Base-by-base conservation (phyloP, 2,797 vertebrate genomes). In the Danio jaintianensis region DNA sequence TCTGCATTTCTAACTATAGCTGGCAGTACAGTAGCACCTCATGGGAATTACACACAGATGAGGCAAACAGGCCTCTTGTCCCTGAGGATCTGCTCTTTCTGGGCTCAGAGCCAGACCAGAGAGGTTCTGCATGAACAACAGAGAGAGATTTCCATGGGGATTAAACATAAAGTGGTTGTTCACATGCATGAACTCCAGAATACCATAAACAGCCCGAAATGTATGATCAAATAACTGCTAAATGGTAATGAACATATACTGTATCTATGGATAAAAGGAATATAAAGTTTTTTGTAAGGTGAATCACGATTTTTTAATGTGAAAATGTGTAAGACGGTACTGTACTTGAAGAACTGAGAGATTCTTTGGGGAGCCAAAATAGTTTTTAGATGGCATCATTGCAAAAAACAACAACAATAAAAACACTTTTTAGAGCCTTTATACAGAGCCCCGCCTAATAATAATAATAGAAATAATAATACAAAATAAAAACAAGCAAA, bases 61-160 rank as follows among this genome's bases (percentile, higher is more conserved):
- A 83, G 29, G 68, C 7, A 38, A 53, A 42, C 62, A 38, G 42
- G 83, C 36, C 58, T 68, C 80, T 72, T 77, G 55, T 85, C 18
- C 45, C 64, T 58, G 56, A 85, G 86, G 9, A 69, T 84, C 79
- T 89, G 86, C 87, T 88, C 78, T 86, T 52, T 87, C 1, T 83
- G 80, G 85, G 62, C 75, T 83, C 82, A 48, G 15, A 55, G 87
- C 85, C 84, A 91, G 81, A 89, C 74, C 36, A 71, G 0, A 48
- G 16, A 71, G 43, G 72, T 71, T 89, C 85, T 88, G 84, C 88
- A 88, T 87, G 78, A 89, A 74, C 48, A 53, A 79, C 86, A 78
- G 78, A 82, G 88, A 88, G 73, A 83, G 67, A 55, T 85, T 59
- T 89, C 87, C 85, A 86, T 50, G 8, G 47, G 53, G 42, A 6